Base-by-base conservation (phyloP, 2,888 invertebrate genomes). In the Leucoptera coffeella region DNA sequence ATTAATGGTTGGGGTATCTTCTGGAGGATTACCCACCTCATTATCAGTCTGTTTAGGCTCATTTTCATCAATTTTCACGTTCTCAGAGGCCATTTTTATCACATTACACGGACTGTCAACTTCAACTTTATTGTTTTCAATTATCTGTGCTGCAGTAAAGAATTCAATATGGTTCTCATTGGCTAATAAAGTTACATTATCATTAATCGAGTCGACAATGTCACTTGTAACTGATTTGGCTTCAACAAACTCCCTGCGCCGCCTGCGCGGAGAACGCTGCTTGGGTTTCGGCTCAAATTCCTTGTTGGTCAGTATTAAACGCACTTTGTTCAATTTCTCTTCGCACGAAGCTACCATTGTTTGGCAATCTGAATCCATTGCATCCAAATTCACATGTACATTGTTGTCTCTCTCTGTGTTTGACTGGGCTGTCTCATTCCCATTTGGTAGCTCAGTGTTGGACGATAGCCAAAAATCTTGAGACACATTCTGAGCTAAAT, bases 141-240 rank as follows among this genome's bases (percentile, higher is more conserved):
- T 45, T 36, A 4, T 44, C 35, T 6, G 53, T 47, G 27, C 41
- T 40, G 30, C 44, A 49, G 15, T 32, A 32, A 0, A 56, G 50
- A 23, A 47, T 48, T 14, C 40, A 41, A 30, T 41, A 57, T 30
- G 60, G 44, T 15, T 47, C 47, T 0, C 53, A 36, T 10, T 54
- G 35, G n/a, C 33, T 42, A 20, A 47, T 41, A 32, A 57, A 50
- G 38, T 58, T n/a, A n/a, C 55, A 35, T 65, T 62, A 0, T 52
- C 45, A 0, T 47, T 36, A 24, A 61, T 53, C 4, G 62, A 61
- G 46, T 64, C 64, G 43, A 58, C 59, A 32, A 54, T 62, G 20
- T 39, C 39, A 11, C 65, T 61, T 34, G 55, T 53, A 1, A 55
- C 42, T 0, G 51, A 50, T 14, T 42, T 36, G 0, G 54, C 36